These are phyloP conservation scores for Brachionus angularis DNA, from an alignment of 1,140 invertebrate genomes.

Conservation along the genomic window DNA sequence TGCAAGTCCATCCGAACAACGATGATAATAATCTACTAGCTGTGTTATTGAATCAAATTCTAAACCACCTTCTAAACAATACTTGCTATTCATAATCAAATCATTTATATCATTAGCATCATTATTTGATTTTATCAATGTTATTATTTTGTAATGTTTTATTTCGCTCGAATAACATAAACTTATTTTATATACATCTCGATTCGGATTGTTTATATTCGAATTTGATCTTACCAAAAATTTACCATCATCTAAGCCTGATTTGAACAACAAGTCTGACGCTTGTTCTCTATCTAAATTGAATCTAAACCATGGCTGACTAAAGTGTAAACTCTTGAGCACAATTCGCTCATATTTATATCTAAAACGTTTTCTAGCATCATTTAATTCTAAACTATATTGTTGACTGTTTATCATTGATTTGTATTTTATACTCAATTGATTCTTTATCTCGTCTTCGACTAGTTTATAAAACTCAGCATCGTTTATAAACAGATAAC, in stretches of 20 bases:
- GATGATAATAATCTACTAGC: constrained; percentile 39
- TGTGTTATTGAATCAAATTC: constrained; percentile 52
- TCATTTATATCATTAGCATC: no score
- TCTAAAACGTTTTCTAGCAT: constrained; percentile 45
- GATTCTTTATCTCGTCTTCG: constrained; percentile 47
- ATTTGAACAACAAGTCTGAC: constrained; percentile 48
- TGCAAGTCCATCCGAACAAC: constrained; percentile 29
- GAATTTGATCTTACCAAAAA: constrained; percentile 48
- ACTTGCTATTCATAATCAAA: no score
- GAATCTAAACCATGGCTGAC: constrained; percentile 56
- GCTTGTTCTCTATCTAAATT: constrained; percentile 52
- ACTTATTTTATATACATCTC: constrained; percentile 49
- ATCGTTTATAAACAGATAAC: constrained; percentile 58
- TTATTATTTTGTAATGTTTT: constrained; percentile 60
- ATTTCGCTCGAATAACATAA: constrained; percentile 54
- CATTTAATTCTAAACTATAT: constrained; percentile 38
- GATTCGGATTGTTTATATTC: neutral
- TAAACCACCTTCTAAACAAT: constrained; percentile 60
- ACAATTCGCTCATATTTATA: constrained; percentile 46
- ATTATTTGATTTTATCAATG: constrained; percentile 50
- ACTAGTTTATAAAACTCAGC: constrained; percentile 56
- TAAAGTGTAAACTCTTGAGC: constrained; percentile 50
- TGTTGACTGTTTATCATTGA: neutral
- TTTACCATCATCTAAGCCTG: constrained; percentile 53
- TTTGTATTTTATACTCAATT: constrained; percentile 23